Base-by-base conservation (phyloP, 2,113 vertebrate species). In the Laticauda colubrina region DNA sequence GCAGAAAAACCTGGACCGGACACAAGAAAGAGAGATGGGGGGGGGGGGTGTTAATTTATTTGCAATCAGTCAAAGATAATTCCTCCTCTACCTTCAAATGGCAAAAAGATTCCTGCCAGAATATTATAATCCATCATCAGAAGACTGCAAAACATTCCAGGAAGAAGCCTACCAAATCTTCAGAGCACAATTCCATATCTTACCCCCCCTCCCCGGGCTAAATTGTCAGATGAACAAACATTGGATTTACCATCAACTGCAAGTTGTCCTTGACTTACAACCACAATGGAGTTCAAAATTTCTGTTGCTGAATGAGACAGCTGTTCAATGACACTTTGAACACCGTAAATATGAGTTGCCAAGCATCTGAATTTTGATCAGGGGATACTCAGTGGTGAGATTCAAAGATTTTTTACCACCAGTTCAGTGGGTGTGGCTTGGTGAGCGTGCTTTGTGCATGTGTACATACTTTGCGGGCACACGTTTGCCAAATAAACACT, bases 41-140 rank as follows among this genome's bases (percentile, higher is more conserved):
- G 3, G 1, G 24, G 9, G 56, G 23, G 59, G 1, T 0, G n/a
- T n/a, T 53, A 89, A 89, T 95, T 94, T 90, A 86, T 87, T 93
- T 56, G 34, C 51, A 85, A 69, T 88, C 92, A 92, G 94, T 96
- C 94, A 94, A 96, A 96, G 92, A 10, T 0, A 61, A 26, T 48
- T 23, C 53, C 81, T 48, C 75, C 93, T 87, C 93, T 55, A n/a
- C 51, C 75, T 91, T 86, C 93, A 90, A 85, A 89, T 34, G 55
- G 29, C 6, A 39, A 85, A 39, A 88, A 0, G 0, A 94, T 14
- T 94, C 89, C 39, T 8, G 93, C 56, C 88, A 94, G 56, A 89
- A 26, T 1, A 0, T 93, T 64, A 54, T 90, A 91, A 90, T 85
- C 56, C 34, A 88, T 92, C 0, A 89, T 90, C 14, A 93, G 88